Evolutionary conservation across 2,113 vertebrate species (phyloP).

Genomic region (Silurus meridionalis): DNA sequence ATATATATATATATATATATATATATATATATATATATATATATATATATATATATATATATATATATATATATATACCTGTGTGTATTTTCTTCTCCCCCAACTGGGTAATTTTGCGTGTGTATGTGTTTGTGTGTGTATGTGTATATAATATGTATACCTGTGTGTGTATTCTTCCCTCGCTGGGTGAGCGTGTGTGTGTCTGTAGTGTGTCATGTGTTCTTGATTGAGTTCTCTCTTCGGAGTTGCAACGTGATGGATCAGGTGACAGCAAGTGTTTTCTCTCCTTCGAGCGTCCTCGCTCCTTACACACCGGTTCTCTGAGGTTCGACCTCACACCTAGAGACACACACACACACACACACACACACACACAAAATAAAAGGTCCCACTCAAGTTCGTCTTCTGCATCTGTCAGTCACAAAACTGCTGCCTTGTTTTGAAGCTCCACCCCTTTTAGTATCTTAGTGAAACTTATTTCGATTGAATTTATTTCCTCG

Average conservation of each 20-base stretch:
- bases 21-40: too few relatives aligned
- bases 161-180: conserved; percentile 67
- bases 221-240: conserved; percentile 86
- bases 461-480: neutral
- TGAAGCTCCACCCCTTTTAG: neutral
- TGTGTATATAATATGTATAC: neutral
- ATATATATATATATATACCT: conserved; percentile 6
- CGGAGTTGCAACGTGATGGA: conserved; percentile 92
- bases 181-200: conserved; percentile 85
- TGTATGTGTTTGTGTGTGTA: conserved; percentile 61
- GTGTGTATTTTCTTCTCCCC: conserved; percentile 15
- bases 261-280: conserved; percentile 94
- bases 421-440: neutral
- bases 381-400: neutral
- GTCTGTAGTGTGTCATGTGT: conserved; percentile 79
- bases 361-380: neutral
- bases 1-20: too few relatives aligned
- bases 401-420: neutral
- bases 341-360: conserved; percentile 57
- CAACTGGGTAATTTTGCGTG: neutral
- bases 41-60: too few relatives aligned
- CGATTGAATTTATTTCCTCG: too few relatives aligned
- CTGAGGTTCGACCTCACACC: conserved; percentile 82
- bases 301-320: conserved; percentile 82
- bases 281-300: conserved; percentile 93